Evolutionary conservation across 1,140 invertebrate genomes (phyloP).

Genomic region (Lepidostoma basale): DNA sequence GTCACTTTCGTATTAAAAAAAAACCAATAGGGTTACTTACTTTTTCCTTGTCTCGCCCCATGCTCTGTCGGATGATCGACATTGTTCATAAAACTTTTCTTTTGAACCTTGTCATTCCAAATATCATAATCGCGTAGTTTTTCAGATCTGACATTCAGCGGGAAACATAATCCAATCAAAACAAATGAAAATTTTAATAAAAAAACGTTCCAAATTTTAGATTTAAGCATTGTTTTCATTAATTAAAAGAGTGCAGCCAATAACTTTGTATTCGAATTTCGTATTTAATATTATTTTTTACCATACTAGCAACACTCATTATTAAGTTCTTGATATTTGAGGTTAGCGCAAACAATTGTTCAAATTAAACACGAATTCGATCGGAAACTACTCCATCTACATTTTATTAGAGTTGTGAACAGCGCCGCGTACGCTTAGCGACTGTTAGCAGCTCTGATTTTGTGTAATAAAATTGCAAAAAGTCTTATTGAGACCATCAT

Average conservation of each 20-base stretch:
- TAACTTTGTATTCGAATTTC: too few relatives aligned
- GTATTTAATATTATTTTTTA: too few relatives aligned
- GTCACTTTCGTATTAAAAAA: too few relatives aligned
- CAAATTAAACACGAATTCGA: too few relatives aligned
- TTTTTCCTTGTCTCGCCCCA: slow-evolving; percentile 20
- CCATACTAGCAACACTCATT: too few relatives aligned
- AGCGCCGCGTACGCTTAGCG: background rate
- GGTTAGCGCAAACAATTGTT: too few relatives aligned
- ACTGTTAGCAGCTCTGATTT: slow-evolving; percentile 17
- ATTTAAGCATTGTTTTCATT: slow-evolving; percentile 21
- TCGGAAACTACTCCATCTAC: background rate
- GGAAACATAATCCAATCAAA: slow-evolving; percentile 9
- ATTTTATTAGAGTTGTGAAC: background rate
- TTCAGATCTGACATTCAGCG: slow-evolving; percentile 13
- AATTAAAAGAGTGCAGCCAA: too few relatives aligned
- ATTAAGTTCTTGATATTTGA: too few relatives aligned
- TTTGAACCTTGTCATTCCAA: slow-evolving; percentile 36
- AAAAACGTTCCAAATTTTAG: background rate
- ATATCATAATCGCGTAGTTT: slow-evolving; percentile 32
- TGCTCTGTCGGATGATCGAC: background rate
- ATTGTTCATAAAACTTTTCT: background rate
- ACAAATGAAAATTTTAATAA: background rate
- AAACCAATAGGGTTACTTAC: too few relatives aligned
- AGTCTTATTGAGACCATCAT: slow-evolving; percentile 18
- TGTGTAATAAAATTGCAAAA: slow-evolving; percentile 26